Base-by-base conservation (phyloP, 2,888 invertebrate genomes). In the Amiota mariae region DNA sequence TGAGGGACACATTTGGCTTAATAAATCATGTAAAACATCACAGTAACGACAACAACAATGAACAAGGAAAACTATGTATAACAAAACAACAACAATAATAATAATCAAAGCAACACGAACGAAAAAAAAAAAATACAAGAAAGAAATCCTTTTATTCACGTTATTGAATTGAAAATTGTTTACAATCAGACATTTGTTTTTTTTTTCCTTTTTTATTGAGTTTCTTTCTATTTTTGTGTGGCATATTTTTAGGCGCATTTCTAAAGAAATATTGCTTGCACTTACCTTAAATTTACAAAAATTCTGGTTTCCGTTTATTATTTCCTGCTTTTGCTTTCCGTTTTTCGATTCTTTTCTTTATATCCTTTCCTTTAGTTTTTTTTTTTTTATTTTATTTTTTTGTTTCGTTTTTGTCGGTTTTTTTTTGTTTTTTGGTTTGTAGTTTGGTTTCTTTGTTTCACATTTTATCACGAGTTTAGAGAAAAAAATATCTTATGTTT, bases 261-360 rank as follows among this genome's bases (percentile, higher is more conserved):
- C 12, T 66, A 36, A 36, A 18, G 48, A 15, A 48, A 48, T 20
- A 66, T 46, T 9, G 2, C 48, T 66, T 18, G 15, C 20, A 66
- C 66, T 66, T 66, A 66, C 66, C 66, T 66, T 66, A 66, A 66
- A 66, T 36, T 66, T 66, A 48, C 15, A 59, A 59, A 59, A 59
- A 59, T 11, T 54, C 54, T 15, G 20, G n/a, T 46, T 59, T 24
- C n/a, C 36, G 46, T 63, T 63, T 36, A 15, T n/a, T 24, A 24
- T 24, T 63, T 63, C 46, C 6, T 46, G 15, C 15, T 15, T 13
- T 63, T 63, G 63, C n/a, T 13, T 46, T 63, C 46, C 46, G 46
- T 63, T 63, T 8, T 46, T 63, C 46, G n/a, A 46, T 24, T 66
- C 12, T 18, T 15, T 48, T 48, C 15, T 66, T 48, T 46, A 11